Percentiles rank a stretch among this genome's conserved stretches.
Evolutionary conservation across 2,113 vertebrate species (phyloP).

Genomic region (Pandion haliaetus): DNA sequence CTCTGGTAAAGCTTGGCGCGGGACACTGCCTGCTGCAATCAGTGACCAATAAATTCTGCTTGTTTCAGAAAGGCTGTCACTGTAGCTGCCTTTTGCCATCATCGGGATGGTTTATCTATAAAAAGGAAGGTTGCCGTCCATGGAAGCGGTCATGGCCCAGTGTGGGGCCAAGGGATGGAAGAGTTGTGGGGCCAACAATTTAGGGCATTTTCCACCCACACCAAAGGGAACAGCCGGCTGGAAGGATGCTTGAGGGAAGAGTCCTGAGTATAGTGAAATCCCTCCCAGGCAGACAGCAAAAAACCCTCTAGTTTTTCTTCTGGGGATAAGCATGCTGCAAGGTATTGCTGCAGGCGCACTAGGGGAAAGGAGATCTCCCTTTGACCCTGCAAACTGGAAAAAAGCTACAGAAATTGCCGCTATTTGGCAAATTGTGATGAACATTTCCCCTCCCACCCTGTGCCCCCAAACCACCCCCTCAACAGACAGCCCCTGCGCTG

Average conservation of each 20-base stretch:
- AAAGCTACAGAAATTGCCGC: neutral
- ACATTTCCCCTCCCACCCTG: neutral
- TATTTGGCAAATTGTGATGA: neutral
- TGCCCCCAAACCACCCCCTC: neutral
- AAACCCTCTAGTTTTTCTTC: neutral
- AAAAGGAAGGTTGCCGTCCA: neutral
- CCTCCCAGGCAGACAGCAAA: neutral
- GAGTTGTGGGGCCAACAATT: no score
- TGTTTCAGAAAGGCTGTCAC: neutral
- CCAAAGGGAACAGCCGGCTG: neutral
- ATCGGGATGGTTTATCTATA: rapidly evolving
- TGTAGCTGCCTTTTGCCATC: neutral
- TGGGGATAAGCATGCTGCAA: neutral
- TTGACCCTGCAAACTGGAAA: neutral
- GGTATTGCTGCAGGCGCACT: neutral
- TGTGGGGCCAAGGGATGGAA: neutral
- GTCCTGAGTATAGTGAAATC: neutral
- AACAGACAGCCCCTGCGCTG: neutral
- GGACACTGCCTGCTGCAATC: constrained; percentile 19
- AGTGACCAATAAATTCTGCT: neutral
- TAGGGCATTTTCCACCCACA: neutral
- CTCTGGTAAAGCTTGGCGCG: neutral
- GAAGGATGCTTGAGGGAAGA: neutral
- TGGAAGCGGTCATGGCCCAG: neutral
- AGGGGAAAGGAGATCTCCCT: neutral